These are phyloP conservation scores for Mantis religiosa DNA, from an alignment of 2,888 invertebrate genomes.

Conservation along the genomic window DNA sequence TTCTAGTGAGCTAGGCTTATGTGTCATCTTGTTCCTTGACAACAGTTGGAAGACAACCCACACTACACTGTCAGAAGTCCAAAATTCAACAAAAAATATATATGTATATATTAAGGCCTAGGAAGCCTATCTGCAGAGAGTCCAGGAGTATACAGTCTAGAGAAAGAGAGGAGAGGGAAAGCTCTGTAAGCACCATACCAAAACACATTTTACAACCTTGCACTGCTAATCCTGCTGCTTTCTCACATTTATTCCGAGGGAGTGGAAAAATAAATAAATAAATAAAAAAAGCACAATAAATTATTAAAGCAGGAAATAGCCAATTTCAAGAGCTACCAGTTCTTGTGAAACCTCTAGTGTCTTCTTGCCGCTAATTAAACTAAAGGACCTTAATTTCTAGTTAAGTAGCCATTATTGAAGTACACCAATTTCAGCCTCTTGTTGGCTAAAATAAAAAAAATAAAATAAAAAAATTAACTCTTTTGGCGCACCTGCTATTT, in stretches of 20 bases:
- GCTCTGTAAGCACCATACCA: neutral
- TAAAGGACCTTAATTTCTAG: neutral
- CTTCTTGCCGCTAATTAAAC: neutral
- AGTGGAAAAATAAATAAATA: neutral
- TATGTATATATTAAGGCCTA: neutral
- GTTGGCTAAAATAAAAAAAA: neutral
- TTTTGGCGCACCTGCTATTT: neutral
- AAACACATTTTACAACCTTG: neutral
- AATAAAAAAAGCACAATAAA: neutral
- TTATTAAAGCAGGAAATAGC: neutral
- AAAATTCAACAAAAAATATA: neutral
- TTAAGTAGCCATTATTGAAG: neutral
- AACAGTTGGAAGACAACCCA: neutral
- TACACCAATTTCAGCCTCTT: constrained; percentile 1
- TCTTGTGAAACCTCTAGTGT: neutral
- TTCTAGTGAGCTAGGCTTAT: neutral
- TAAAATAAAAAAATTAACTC: neutral
- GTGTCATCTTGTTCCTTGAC: neutral
- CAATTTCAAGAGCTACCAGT: neutral
- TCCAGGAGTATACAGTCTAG: neutral
- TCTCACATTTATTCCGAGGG: neutral
- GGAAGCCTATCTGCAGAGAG: neutral
- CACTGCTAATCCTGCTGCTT: neutral
- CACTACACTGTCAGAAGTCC: neutral
- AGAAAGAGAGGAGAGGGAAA: neutral